Evolutionary conservation across 1,140 invertebrate genomes (phyloP), one percentile per base, ranked within the genome.

Genomic region (Berghia stephanieae): DNA sequence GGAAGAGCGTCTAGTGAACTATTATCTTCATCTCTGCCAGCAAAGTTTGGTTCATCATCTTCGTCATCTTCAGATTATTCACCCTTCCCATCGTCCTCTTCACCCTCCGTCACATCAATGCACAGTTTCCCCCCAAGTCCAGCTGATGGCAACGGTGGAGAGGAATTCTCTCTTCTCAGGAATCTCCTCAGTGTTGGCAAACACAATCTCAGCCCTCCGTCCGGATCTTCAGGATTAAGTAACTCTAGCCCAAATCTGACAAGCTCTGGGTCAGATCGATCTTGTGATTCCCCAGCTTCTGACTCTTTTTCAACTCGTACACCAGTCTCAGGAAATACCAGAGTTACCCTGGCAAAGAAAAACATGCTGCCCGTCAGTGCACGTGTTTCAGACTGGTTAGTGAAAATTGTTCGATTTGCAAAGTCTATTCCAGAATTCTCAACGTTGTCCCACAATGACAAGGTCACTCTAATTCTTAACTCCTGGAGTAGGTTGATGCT

Each of bases 381-480:
- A n/a, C 77, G 87, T 6, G 87, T 89, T n/a, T 85, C 86, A 10
- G 86, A 89, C 81, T 87, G 87, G 86, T 79, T 89, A 27, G 82
- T 86, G n/a, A 87, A 88, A 80, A 83, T 86, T n/a, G 84, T 88
- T 31, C 83, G 85, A 49, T 89, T 88, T 80, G 83, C 86, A 16
- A 85, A 86, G 75, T 84, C 86, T 34, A 85, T 87, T 79, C 86
- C 86, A 40, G 85, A 86, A 69, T 89, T 88, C 81, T 55, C 74
- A 16, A 76, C 79, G 27, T 80, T 89, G 68, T 83, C 85, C 46
- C 83, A 85, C 66, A 84, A 86, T 74, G 88, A 89, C 81, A 83
- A 86, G 79, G 60, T 86, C 38, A 85, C 86, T n/a, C 77, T 89
- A 34, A 79, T 88, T 18, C 75, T 87, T 46, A 83, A 86, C 74